These are phyloP conservation scores for Urophycis tenuis DNA, from an alignment of 2,797 vertebrate species.

Conservation along the genomic window DNA sequence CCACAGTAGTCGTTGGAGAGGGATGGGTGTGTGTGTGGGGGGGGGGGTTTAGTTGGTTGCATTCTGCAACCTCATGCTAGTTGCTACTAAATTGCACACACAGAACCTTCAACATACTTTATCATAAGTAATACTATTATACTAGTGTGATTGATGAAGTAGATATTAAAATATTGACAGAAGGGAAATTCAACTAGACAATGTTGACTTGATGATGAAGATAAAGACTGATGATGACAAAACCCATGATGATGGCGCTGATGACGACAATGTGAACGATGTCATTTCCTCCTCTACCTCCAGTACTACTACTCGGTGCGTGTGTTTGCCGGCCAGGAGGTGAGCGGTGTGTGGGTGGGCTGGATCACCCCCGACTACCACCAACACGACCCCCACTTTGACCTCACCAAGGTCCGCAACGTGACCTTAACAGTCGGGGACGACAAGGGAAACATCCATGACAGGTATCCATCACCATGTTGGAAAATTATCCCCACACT, in stretches of 20 bases:
- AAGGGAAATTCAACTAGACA: background rate
- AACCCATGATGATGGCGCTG: background rate
- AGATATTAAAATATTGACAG: too few relatives aligned
- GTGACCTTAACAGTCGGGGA: slow-evolving; percentile 91
- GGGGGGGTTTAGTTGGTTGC: too few relatives aligned
- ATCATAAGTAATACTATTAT: background rate
- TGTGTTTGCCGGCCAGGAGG: slow-evolving; percentile 89
- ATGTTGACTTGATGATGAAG: background rate
- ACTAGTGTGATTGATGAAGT: too few relatives aligned
- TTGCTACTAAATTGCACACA: too few relatives aligned
- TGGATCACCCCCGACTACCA: slow-evolving; percentile 96
- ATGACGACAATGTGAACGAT: background rate
- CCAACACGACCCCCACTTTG: slow-evolving; percentile 83
- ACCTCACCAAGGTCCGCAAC: slow-evolving; percentile 84
- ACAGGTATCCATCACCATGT: slow-evolving; percentile 70
- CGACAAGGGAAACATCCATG: slow-evolving; percentile 88
- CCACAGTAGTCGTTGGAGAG: too few relatives aligned
- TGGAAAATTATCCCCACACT: background rate
- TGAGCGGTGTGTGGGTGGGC: slow-evolving; percentile 84
- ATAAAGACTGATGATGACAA: background rate
- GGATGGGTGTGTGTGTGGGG: too few relatives aligned
- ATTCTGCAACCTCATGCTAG: too few relatives aligned
- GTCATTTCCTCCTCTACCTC: slow-evolving; percentile 5
- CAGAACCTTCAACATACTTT: too few relatives aligned
- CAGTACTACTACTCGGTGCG: slow-evolving; percentile 92